phyloP scores from a whole-genome alignment of 2,888 invertebrate species.

The Myopa testacea region DNA sequence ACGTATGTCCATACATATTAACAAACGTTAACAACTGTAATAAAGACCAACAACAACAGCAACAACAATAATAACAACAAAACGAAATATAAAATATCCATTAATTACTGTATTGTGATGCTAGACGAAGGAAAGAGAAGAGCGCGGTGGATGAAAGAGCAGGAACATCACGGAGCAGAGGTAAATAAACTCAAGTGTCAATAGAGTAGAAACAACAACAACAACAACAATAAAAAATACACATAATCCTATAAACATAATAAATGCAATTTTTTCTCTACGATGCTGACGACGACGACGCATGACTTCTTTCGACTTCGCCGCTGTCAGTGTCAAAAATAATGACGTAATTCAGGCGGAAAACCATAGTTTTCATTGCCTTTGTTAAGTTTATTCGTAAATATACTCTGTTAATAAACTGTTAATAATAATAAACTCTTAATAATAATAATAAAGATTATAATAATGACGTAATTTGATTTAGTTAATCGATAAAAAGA shows the following conservation, averaged over 20 bases:
- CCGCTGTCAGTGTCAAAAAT: not conserved
- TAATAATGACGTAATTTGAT: no score
- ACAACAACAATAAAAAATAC: not conserved
- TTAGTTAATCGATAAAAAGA: no score
- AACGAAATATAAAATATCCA: not conserved
- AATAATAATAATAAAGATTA: no score
- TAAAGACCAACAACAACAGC: not conserved
- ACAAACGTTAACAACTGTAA: constrained; percentile 11
- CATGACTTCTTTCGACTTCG: not conserved
- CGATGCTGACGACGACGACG: not conserved
- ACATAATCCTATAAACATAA: no score
- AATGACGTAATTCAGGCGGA: not conserved
- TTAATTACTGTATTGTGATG: not conserved
- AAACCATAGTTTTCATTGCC: no score
- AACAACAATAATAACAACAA: constrained; percentile 2
- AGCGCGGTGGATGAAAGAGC: no score
- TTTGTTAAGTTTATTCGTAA: no score
- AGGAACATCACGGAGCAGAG: no score
- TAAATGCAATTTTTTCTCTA: not conserved
- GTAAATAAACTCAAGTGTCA: not conserved
- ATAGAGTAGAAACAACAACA: not conserved
- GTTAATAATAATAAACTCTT: no score
- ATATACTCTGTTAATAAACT: no score
- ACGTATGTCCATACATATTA: not conserved
- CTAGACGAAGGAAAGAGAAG: no score